Evolutionary conservation across 2,888 invertebrate genomes (phyloP).

Genomic region (Drosophila gaucha): DNA sequence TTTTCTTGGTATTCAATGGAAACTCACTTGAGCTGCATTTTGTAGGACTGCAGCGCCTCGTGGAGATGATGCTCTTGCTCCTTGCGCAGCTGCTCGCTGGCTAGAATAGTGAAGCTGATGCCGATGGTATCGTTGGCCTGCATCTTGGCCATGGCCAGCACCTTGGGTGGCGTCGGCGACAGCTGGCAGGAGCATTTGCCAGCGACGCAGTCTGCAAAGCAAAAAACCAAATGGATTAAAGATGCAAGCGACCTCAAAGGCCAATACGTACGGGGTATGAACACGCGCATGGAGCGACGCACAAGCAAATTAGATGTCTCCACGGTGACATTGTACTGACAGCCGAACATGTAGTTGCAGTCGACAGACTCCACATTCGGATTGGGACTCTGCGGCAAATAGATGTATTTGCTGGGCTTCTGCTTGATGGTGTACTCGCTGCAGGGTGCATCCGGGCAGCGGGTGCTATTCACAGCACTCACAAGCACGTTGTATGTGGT

Average conservation of each 20-base stretch:
- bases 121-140: constrained; percentile 67
- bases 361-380: constrained; percentile 73
- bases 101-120: constrained; percentile 68
- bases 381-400: constrained; percentile 71
- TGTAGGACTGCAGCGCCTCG: constrained; percentile 40
- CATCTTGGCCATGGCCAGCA: constrained; percentile 60
- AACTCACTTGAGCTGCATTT: constrained; percentile 60
- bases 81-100: constrained; percentile 49
- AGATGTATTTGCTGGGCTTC: constrained; percentile 49
- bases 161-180: constrained; percentile 63
- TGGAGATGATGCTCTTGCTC: constrained; percentile 34
- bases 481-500: constrained; percentile 80
- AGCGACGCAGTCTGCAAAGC: constrained; percentile 72
- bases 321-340: constrained; percentile 80
- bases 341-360: constrained; percentile 81
- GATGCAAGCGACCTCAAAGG: too few relatives aligned
- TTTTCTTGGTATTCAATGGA: not conserved
- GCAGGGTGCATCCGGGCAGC: constrained; percentile 76
- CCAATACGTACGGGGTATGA: constrained; percentile 77
- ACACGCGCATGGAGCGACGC: constrained; percentile 49
- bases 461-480: constrained; percentile 70
- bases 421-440: constrained; percentile 72
- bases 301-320: constrained; percentile 73
- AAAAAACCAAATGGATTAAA: not conserved
- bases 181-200: constrained; percentile 78